A percentile compares a stretch with the other conserved stretches of the same genome.
phyloP scores from a whole-genome alignment of 2,797 vertebrate genomes.

The Prunella strophiata region DNA sequence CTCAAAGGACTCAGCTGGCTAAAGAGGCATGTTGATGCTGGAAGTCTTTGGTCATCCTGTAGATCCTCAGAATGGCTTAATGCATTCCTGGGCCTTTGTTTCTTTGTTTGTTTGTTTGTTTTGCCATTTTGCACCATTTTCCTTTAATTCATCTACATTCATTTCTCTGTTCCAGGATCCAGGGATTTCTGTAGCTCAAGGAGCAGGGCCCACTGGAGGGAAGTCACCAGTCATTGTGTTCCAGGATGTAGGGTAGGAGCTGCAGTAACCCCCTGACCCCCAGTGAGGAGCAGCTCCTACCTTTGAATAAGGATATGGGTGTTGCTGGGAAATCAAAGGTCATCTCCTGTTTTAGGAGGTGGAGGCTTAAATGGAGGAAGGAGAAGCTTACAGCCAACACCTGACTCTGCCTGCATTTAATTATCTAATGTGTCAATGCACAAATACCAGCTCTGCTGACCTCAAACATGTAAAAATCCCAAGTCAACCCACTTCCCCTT shows the following conservation, averaged over 20 bases:
- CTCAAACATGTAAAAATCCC: conserved; percentile 33
- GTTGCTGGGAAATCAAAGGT: conserved; percentile 14
- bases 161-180: background rate
- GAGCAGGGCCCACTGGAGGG: background rate
- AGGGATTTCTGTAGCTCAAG: background rate
- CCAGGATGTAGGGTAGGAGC: background rate
- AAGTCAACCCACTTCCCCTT: conserved; percentile 6
- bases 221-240: background rate
- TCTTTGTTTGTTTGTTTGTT: background rate
- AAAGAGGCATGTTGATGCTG: background rate
- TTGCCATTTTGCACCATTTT: background rate
- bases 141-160: background rate
- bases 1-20: background rate
- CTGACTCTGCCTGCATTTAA: conserved; percentile 20
- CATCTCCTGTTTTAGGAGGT: conserved; percentile 24
- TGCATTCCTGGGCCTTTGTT: background rate
- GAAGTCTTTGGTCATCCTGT: background rate
- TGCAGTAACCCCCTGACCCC: background rate
- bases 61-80: background rate
- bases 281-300: background rate
- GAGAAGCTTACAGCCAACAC: conserved; percentile 38
- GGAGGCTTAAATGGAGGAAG: conserved; percentile 45
- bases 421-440: conserved; percentile 15
- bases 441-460: background rate
- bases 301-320: conserved; percentile 1